Conservation (phyloP, 1,140 invertebrate species). For the Cyclina sinensis region DNA sequence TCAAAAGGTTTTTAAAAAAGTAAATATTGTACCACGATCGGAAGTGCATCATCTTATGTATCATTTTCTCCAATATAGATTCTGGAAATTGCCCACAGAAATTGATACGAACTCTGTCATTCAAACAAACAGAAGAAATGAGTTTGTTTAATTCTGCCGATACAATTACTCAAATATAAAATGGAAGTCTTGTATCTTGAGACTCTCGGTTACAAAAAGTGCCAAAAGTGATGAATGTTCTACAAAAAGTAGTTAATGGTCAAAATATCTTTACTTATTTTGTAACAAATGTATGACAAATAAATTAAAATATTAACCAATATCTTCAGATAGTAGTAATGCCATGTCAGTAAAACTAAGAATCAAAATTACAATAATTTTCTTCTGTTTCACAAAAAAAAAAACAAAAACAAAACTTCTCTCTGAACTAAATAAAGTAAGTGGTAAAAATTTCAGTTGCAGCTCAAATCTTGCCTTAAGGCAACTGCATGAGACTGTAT, state of each 20-base stretch:
- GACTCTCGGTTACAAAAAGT: neutral
- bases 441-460: too few relatives aligned
- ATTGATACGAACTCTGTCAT: slow-evolving; percentile 34
- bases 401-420: too few relatives aligned
- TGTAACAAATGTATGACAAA: too few relatives aligned
- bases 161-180: neutral
- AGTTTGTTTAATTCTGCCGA: slow-evolving; percentile 25
- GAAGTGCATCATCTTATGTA: slow-evolving; percentile 37
- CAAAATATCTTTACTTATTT: neutral
- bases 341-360: too few relatives aligned
- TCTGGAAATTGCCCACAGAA: slow-evolving; percentile 39
- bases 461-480: too few relatives aligned
- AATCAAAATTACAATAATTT: too few relatives aligned
- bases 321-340: too few relatives aligned
- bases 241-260: neutral
- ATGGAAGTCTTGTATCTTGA: neutral
- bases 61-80: slow-evolving; percentile 19
- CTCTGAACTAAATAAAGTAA: too few relatives aligned
- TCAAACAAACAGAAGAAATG: slow-evolving; percentile 1
- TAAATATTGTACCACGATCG: slow-evolving; percentile 45
- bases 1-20: slow-evolving; percentile 67
- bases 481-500: too few relatives aligned
- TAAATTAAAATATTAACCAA: too few relatives aligned
- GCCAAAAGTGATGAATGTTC: neutral
- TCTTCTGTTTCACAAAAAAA: too few relatives aligned